phyloP scores from a whole-genome alignment of 2,888 invertebrate genomes.

The Drosophila robusta region DNA sequence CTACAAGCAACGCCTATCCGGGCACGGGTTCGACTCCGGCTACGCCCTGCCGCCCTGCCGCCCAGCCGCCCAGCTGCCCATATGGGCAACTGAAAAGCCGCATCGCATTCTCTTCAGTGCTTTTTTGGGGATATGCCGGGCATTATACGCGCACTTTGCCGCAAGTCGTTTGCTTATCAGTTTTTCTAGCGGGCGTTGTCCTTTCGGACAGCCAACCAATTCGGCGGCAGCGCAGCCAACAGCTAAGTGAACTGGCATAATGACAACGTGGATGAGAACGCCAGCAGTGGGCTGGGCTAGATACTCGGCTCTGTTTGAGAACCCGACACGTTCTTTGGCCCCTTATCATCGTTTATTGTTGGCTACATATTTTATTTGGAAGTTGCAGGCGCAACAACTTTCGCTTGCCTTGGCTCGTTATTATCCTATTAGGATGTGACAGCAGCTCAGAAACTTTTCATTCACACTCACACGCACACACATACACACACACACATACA shows the following conservation, averaged over 20 bases:
- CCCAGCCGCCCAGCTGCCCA: slow-evolving; percentile 18
- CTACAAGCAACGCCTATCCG: slow-evolving; percentile 59
- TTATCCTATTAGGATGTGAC: slow-evolving; percentile 80
- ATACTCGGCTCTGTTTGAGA: slow-evolving; percentile 13
- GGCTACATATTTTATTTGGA: slow-evolving; percentile 69
- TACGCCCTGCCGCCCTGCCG: slow-evolving; percentile 7
- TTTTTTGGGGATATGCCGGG: slow-evolving; percentile 32
- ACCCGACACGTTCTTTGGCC: slow-evolving; percentile 72
- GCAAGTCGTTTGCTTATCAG: slow-evolving; percentile 82
- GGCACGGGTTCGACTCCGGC: slow-evolving; percentile 19
- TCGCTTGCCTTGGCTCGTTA: slow-evolving; percentile 73
- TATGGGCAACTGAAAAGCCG: slow-evolving; percentile 42
- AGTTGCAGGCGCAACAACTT: slow-evolving; percentile 77
- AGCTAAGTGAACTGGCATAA: slow-evolving; percentile 60
- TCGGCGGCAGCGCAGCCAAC: slow-evolving; percentile 24
- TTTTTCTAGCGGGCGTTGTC: slow-evolving; percentile 54
- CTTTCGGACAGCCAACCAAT: slow-evolving; percentile 38
- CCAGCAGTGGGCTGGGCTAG: not conserved
- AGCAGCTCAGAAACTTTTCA: slow-evolving; percentile 76
- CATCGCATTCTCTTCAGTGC: slow-evolving; percentile 30
- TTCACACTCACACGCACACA: slow-evolving; percentile 33
- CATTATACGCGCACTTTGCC: slow-evolving; percentile 73
- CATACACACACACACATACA: slow-evolving; percentile 26
- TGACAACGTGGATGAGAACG: slow-evolving; percentile 28
- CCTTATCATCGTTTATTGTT: slow-evolving; percentile 78